Conservation (phyloP, 2,113 vertebrate genomes). For the Poeciliopsis turrubarensis region DNA sequence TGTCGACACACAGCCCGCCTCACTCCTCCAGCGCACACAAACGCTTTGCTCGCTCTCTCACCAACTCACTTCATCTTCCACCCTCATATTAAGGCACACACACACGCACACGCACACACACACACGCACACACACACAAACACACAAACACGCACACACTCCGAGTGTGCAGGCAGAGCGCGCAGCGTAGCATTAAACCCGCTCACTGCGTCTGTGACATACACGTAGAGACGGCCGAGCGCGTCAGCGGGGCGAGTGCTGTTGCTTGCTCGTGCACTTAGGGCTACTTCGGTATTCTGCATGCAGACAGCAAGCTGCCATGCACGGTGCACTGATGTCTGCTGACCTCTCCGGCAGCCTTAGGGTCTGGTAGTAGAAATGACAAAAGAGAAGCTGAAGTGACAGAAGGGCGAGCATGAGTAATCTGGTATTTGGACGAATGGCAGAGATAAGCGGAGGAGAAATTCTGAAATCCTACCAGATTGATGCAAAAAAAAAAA, state of each 20-base stretch:
- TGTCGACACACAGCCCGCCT: constrained; percentile 48
- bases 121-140: constrained; percentile 30
- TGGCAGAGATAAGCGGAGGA: not conserved
- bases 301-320: constrained; percentile 25
- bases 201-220: constrained; percentile 27
- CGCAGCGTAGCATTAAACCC: constrained; percentile 28
- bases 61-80: constrained; percentile 36
- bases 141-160: not conserved
- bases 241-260: constrained; percentile 17
- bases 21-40: constrained; percentile 11
- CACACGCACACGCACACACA: not conserved
- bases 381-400: not conserved
- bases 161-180: constrained; percentile 50
- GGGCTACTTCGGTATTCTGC: constrained; percentile 26
- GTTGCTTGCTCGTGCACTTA: constrained; percentile 20
- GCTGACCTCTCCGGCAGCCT: constrained; percentile 34
- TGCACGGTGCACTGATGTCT: constrained; percentile 31
- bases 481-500: too few relatives aligned
- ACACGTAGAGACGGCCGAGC: constrained; percentile 16
- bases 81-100: constrained; percentile 34
- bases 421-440: not conserved
- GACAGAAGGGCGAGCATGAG: not conserved
- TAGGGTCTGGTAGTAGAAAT: not conserved
- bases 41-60: constrained; percentile 42
- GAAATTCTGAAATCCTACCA: not conserved